Base-by-base conservation (phyloP, 2,888 invertebrate species). In the Bellardia bayeri region DNA sequence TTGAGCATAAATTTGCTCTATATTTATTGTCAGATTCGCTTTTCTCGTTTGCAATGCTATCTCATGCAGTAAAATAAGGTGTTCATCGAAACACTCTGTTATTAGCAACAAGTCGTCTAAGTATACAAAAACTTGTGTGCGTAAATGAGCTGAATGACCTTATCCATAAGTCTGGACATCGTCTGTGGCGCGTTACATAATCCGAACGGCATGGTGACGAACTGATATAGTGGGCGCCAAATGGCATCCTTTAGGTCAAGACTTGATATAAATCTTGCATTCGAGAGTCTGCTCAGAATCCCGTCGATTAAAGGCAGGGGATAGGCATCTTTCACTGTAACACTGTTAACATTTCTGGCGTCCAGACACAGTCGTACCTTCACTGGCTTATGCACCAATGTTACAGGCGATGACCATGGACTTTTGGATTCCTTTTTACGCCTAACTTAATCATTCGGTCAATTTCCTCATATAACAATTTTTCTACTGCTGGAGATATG, bases 151-250 rank as follows among this genome's bases (percentile, higher is more conserved):
- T 2, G 66, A 42, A 68, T 68, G 16, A 68, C 66, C 45, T 68
- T 68, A 42, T 42, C 45, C 45, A 68, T 68, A 16, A 68, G 23
- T 68, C 66, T 33, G 66, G 66, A 42, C 66, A 45, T 42, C 11
- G 66, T 42, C 42, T 42, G 42, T 42, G 42, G 42, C 7, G 42
- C 42, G 42, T 42, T 42, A 42, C 42, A 42, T 42, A 51, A 51
- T 13, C 51, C 51, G 5, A 51, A 51, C 9, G 51, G 51, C 51
- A 51, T 14, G 51, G 51, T 51, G 1, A 51, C 51, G 42, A 42
- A 51, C 51, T 51, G 51, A 23, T 23, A 23, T 23, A 23, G 23
- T 23, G 23, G 23, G 1, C 23, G 23, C 23, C 23, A 23, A 23
- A 23, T 1, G 1, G 23, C 23, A 23, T 23, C 23, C 23, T 23